Percentiles rank a stretch among this genome's conserved stretches.
phyloP scores from a whole-genome alignment of 92 coral and sea anemone species.

The Actinostola sp. region DNA sequence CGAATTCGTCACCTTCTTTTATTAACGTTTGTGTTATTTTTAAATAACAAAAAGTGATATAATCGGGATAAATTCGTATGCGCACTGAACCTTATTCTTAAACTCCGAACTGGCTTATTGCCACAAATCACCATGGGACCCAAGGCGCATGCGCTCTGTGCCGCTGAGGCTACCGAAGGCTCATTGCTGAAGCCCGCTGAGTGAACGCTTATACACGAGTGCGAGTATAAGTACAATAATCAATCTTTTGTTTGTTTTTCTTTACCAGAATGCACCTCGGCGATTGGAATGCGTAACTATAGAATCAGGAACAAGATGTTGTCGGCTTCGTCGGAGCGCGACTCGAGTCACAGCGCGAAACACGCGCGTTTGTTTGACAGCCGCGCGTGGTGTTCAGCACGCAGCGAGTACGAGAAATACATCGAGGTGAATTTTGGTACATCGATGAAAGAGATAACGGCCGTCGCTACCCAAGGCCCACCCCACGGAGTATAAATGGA shows the following conservation, averaged over 20 bases:
- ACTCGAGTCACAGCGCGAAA: slow-evolving; percentile 63
- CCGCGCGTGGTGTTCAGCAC: slow-evolving; percentile 95
- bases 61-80: too few relatives aligned
- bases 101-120: too few relatives aligned
- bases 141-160: too few relatives aligned
- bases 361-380: slow-evolving; percentile 68
- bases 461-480: slow-evolving; percentile 87
- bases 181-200: too few relatives aligned
- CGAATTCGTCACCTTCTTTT: too few relatives aligned
- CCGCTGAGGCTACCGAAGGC: too few relatives aligned
- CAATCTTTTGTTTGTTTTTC: slow-evolving; percentile 6
- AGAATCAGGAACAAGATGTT: slow-evolving; percentile 49
- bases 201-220: too few relatives aligned
- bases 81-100: too few relatives aligned
- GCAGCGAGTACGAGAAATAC: slow-evolving; percentile 65
- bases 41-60: too few relatives aligned
- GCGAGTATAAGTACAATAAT: too few relatives aligned
- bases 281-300: slow-evolving; percentile 47
- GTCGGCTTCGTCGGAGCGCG: slow-evolving; percentile 81
- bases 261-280: slow-evolving; percentile 59
- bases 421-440: slow-evolving; percentile 75
- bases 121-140: too few relatives aligned
- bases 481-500: slow-evolving; percentile 74
- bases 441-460: slow-evolving; percentile 58
- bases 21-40: too few relatives aligned